Conservation (phyloP, 2,888 invertebrate genomes). For the Dorcus parallelipipedus region DNA sequence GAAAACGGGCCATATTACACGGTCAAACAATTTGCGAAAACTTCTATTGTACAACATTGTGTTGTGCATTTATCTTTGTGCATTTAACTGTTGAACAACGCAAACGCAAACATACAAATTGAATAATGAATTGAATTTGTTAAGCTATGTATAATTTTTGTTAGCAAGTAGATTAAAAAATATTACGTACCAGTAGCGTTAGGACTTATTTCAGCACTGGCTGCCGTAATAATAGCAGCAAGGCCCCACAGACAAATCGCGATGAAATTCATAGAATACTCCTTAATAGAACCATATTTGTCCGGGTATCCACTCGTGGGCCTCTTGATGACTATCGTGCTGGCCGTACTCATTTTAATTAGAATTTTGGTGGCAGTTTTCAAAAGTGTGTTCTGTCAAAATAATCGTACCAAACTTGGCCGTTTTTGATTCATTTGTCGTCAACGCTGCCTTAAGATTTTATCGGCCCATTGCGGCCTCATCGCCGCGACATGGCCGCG, state of each 20-base stretch:
- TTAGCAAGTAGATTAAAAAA: too few relatives aligned
- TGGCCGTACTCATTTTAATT: slow-evolving; percentile 31
- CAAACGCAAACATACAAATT: too few relatives aligned
- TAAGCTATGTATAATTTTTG: too few relatives aligned
- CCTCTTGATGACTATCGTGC: slow-evolving; percentile 35
- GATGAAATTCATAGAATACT: slow-evolving; percentile 18
- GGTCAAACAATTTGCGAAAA: too few relatives aligned
- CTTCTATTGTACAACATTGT: too few relatives aligned
- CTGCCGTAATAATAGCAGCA: slow-evolving; percentile 36
- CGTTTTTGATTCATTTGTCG: not conserved
- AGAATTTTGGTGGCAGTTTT: slow-evolving; percentile 1
- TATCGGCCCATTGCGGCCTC: not conserved
- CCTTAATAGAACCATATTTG: slow-evolving; percentile 8
- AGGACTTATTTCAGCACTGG: slow-evolving; percentile 34
- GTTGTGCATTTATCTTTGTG: too few relatives aligned
- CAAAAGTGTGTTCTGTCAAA: slow-evolving; percentile 11
- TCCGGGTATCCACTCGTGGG: slow-evolving; percentile 18
- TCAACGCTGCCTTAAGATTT: not conserved
- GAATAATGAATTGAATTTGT: too few relatives aligned
- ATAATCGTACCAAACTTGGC: not conserved
- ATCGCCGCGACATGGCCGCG: not conserved
- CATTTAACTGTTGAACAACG: too few relatives aligned
- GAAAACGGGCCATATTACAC: too few relatives aligned
- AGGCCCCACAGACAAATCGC: slow-evolving; percentile 37
- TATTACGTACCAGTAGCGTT: slow-evolving; percentile 35